phyloP scores from a whole-genome alignment of 2,888 invertebrate species.

The Onthophagus sagittarius region DNA sequence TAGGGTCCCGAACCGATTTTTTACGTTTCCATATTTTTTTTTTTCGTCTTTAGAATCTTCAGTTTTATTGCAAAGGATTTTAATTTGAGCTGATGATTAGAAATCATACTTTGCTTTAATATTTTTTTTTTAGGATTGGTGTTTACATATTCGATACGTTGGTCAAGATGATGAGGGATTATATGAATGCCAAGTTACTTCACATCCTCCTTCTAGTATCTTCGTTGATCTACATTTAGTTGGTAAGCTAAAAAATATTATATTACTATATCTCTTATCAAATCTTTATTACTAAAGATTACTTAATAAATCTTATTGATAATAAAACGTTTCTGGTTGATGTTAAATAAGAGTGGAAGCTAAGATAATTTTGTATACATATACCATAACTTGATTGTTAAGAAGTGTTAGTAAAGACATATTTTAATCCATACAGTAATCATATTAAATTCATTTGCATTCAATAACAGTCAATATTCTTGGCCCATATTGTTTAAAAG shows the following conservation, averaged over 20 bases:
- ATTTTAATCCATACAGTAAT: too few species aligned
- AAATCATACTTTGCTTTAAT: background rate
- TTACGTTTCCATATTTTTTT: background rate
- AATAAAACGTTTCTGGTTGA: too few species aligned
- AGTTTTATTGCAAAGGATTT: too few species aligned
- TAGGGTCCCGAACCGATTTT: background rate
- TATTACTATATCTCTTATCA: background rate
- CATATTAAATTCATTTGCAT: too few species aligned
- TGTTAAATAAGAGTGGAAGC: too few species aligned
- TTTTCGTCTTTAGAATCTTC: background rate
- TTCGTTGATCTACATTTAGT: constrained; percentile 62
- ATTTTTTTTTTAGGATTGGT: constrained; percentile 57
- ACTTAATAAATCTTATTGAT: too few species aligned
- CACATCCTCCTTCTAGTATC: constrained; percentile 63
- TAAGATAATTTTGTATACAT: too few species aligned
- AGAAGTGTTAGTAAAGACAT: too few species aligned
- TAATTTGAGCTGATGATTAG: too few species aligned
- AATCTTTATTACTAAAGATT: background rate
- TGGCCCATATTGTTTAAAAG: too few species aligned
- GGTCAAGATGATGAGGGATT: constrained; percentile 61
- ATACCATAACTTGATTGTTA: too few species aligned
- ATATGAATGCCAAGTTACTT: constrained; percentile 66
- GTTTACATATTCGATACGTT: constrained; percentile 60
- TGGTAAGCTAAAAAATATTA: constrained; percentile 54
- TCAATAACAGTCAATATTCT: too few species aligned